phyloP scores from a whole-genome alignment of 1,140 invertebrate species.

The Neuroterus valhalla region DNA sequence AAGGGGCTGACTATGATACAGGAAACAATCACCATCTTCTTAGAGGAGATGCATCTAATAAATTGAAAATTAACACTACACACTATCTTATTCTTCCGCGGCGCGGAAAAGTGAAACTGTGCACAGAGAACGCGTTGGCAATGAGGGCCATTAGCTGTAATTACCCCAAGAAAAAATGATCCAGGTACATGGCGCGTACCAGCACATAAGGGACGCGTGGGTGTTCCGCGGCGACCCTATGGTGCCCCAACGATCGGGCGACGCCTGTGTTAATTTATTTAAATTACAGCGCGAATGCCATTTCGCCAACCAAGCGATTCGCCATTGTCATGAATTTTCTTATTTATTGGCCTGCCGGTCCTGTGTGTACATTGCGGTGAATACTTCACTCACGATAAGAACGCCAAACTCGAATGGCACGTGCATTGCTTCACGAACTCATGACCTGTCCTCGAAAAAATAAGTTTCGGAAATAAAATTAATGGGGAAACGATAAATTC shows the following conservation, averaged over 20 bases:
- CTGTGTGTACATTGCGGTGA: slow-evolving; percentile 11
- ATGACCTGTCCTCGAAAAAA: not conserved
- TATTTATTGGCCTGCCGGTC: slow-evolving; percentile 60
- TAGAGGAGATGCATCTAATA: slow-evolving; percentile 54
- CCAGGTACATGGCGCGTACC: slow-evolving; percentile 45
- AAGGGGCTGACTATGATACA: no score
- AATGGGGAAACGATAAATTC: not conserved
- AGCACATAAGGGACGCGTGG: slow-evolving; percentile 59
- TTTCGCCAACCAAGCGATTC: slow-evolving; percentile 54
- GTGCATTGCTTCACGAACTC: not conserved
- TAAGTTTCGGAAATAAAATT: not conserved
- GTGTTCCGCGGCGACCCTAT: slow-evolving; percentile 56
- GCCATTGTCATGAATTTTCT: slow-evolving; percentile 66
- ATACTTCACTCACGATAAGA: slow-evolving; percentile 18
- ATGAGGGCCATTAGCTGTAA: slow-evolving; percentile 67
- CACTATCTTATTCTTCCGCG: not conserved
- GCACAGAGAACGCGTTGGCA: slow-evolving; percentile 52
- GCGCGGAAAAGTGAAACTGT: not conserved
- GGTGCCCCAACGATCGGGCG: slow-evolving; percentile 46
- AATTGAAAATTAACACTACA: slow-evolving; percentile 55
- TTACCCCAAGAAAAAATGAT: slow-evolving; percentile 58
- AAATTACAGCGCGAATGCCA: slow-evolving; percentile 66
- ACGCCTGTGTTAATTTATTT: slow-evolving; percentile 69
- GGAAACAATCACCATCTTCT: no score
- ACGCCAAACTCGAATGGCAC: slow-evolving; percentile 41